phyloP scores from a whole-genome alignment of 1,140 invertebrate genomes.

The Spodoptera frugiperda region DNA sequence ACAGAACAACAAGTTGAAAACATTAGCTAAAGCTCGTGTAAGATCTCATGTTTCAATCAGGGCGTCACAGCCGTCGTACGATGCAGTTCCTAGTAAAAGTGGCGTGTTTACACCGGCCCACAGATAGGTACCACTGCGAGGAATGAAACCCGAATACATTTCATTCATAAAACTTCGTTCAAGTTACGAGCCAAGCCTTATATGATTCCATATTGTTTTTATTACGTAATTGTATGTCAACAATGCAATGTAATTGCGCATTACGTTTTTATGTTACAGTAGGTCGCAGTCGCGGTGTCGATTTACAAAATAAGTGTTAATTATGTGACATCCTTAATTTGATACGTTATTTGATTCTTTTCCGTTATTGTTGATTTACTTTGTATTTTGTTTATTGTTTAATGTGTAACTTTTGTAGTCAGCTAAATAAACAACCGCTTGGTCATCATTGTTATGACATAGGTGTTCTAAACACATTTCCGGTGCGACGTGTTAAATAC shows the following conservation, averaged over 20 bases:
- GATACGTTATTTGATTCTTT: slow-evolving; percentile 9
- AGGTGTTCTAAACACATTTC: neutral
- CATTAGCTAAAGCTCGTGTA: slow-evolving; percentile 24
- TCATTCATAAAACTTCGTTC: slow-evolving; percentile 73
- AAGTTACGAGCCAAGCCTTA: slow-evolving; percentile 53
- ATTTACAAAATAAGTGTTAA: slow-evolving; percentile 16
- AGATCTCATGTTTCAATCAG: slow-evolving; percentile 24
- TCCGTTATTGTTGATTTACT: slow-evolving; percentile 1
- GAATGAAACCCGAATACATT: slow-evolving; percentile 66
- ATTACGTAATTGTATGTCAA: slow-evolving; percentile 42
- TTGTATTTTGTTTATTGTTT: neutral
- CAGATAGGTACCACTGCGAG: slow-evolving; percentile 40
- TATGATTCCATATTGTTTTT: slow-evolving; percentile 43
- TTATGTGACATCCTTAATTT: slow-evolving; percentile 8
- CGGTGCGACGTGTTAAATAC: neutral
- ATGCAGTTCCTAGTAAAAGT: slow-evolving; percentile 62
- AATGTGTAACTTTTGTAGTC: neutral
- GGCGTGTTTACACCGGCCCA: slow-evolving; percentile 63
- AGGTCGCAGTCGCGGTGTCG: slow-evolving; percentile 3
- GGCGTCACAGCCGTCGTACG: slow-evolving; percentile 24
- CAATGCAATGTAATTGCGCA: slow-evolving; percentile 30
- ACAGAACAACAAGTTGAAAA: slow-evolving; percentile 23
- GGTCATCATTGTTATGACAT: neutral
- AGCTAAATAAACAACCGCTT: neutral
- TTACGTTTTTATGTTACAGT: slow-evolving; percentile 20